Evolutionary conservation across 2,797 vertebrate genomes (phyloP).

Genomic region (Aselliscus stoliczkanus): DNA sequence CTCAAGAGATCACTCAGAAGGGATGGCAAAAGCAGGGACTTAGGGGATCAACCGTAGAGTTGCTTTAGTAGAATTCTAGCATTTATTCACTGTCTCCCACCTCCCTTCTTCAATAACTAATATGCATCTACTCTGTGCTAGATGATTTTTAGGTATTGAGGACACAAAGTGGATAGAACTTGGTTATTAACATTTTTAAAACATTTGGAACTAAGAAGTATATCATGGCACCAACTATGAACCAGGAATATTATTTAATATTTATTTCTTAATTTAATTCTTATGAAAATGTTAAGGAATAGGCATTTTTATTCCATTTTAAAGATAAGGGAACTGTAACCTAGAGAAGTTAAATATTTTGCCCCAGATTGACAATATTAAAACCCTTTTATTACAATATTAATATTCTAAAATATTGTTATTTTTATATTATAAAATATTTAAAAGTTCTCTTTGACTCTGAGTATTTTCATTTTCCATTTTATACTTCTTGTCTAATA

Average conservation of each 20-base stretch:
- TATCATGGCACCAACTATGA: background rate
- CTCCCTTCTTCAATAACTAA: background rate
- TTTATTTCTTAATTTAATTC: background rate
- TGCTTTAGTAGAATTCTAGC: background rate
- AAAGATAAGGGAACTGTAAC: background rate
- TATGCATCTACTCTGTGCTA: background rate
- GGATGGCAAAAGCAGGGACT: background rate
- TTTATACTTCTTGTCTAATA: conserved; percentile 5
- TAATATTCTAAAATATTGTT: background rate
- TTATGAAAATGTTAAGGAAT: background rate
- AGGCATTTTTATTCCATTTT: background rate
- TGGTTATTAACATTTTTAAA: background rate
- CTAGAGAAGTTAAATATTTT: background rate
- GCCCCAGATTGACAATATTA: background rate
- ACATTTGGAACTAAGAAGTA: background rate
- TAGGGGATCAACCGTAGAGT: background rate
- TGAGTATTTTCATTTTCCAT: background rate
- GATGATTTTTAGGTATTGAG: background rate
- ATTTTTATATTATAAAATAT: conserved; percentile 6
- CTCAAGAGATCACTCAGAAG: background rate
- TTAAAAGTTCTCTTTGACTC: conserved; percentile 26
- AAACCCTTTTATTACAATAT: background rate
- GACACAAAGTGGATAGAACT: background rate
- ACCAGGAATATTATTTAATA: background rate
- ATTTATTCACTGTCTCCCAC: background rate